Percentiles rank a stretch among this genome's conserved stretches.
These are phyloP conservation scores for Eulemur coronatus DNA, from an alignment of 2,797 vertebrate genomes.

Conservation along the genomic window DNA sequence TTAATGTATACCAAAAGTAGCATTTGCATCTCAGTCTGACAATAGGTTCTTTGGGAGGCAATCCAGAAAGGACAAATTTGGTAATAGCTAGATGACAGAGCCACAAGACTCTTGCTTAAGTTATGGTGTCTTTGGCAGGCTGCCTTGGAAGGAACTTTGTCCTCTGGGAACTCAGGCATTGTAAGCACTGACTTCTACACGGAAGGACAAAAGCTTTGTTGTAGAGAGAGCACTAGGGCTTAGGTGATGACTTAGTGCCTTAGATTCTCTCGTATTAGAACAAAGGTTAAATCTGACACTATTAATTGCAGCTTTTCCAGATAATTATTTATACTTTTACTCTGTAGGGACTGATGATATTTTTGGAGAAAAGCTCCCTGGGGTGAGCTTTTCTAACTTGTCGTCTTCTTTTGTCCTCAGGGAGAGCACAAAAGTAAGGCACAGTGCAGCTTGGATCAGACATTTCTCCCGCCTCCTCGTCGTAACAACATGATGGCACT, in stretches of 20 bases:
- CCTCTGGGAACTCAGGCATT: background rate
- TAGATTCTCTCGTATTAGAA: background rate
- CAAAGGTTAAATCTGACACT: slow-evolving; percentile 49
- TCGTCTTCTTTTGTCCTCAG: background rate
- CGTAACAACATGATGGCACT: background rate
- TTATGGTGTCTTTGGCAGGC: background rate
- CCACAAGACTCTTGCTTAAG: background rate
- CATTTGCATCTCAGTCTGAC: background rate
- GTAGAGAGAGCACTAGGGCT: background rate
- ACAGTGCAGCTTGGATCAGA: background rate
- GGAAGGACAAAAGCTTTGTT: background rate
- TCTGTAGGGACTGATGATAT: background rate
- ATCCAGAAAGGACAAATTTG: background rate
- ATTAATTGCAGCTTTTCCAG: slow-evolving; percentile 35
- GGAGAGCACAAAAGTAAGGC: background rate
- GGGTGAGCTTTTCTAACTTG: background rate
- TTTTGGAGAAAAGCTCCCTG: background rate
- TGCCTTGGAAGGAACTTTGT: background rate
- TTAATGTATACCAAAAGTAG: background rate
- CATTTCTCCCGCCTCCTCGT: background rate
- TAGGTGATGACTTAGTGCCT: background rate
- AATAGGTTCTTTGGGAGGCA: background rate
- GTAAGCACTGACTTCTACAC: background rate
- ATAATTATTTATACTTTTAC: background rate
- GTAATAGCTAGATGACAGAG: background rate